A percentile compares a stretch with the other conserved stretches of the same genome.
Evolutionary conservation across 2,113 vertebrate genomes (phyloP).

Genomic region (Myiozetetes cayanensis): DNA sequence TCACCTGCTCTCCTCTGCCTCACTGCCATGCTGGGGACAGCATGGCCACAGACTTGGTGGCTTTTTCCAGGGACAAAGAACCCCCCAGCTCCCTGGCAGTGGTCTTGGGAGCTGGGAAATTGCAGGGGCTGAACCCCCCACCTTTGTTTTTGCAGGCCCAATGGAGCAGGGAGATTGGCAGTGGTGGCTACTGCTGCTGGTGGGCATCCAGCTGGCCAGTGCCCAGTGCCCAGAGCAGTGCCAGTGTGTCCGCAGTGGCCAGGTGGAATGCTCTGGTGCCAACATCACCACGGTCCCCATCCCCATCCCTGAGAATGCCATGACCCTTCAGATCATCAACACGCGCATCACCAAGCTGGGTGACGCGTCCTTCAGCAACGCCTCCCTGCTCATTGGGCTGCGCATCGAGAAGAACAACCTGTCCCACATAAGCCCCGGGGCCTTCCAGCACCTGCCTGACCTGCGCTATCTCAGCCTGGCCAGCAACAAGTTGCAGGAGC

Average conservation of each 20-base stretch:
- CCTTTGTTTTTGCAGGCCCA: conserved; percentile 35
- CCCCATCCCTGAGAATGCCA: conserved; percentile 69
- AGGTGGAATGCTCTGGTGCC: conserved; percentile 73
- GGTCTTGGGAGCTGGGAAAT: not conserved
- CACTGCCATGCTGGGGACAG: accelerated
- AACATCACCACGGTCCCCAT: conserved; percentile 58
- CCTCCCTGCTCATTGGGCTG: conserved; percentile 74
- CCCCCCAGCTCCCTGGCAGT: not conserved
- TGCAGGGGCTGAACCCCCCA: not conserved
- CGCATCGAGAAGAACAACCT: conserved; percentile 78
- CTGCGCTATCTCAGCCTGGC: conserved; percentile 79
- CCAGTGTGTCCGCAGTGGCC: conserved; percentile 60
- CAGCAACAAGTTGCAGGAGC: conserved; percentile 74
- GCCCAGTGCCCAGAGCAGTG: conserved; percentile 75
- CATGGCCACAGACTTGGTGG: accelerated
- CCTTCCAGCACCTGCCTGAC: conserved; percentile 70
- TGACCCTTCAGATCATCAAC: conserved; percentile 79
- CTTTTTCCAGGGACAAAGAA: not conserved
- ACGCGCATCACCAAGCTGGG: conserved; percentile 66
- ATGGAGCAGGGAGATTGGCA: conserved; percentile 60
- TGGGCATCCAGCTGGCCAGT: conserved; percentile 33
- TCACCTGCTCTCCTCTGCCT: not conserved
- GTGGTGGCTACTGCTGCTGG: conserved; percentile 29
- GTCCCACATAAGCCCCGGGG: conserved; percentile 50
- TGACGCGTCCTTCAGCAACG: conserved; percentile 61